These are phyloP conservation scores for Cyphomyrmex costatus DNA, from an alignment of 1,140 invertebrate species.

Conservation along the genomic window DNA sequence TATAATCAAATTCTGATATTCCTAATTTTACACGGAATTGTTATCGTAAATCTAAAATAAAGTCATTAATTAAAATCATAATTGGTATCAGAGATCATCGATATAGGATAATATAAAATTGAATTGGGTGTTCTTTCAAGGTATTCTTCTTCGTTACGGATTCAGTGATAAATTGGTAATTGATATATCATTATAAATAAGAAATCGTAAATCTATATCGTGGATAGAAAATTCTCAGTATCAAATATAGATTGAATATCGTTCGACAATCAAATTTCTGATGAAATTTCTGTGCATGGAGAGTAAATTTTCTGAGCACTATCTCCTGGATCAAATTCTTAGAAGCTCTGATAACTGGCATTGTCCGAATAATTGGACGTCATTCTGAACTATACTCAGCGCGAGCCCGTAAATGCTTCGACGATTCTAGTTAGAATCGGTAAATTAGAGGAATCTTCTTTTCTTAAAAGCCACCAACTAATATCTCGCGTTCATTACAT, in stretches of 20 bases:
- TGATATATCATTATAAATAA: background rate
- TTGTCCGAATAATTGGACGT: constrained; percentile 25
- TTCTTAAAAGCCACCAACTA: background rate
- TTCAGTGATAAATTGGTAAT: constrained; percentile 1
- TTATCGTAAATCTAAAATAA: constrained; percentile 7
- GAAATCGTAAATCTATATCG: background rate
- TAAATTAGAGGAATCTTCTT: constrained; percentile 25
- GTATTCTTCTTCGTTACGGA: background rate
- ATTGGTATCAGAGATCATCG: background rate
- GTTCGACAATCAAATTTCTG: background rate
- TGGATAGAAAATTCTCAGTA: background rate
- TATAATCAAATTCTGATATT: background rate
- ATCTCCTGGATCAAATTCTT: background rate
- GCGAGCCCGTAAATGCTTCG: background rate
- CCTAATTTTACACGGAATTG: background rate
- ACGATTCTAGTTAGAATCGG: background rate
- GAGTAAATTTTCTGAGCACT: background rate
- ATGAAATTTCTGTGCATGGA: background rate
- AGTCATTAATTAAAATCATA: background rate
- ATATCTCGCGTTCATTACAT: background rate
- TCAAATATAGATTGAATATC: constrained; percentile 21
- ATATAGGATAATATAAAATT: background rate
- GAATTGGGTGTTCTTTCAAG: background rate
- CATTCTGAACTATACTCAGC: background rate
- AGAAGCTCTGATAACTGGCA: background rate